phyloP scores from a whole-genome alignment of 2,113 vertebrate genomes.

The Lathamus discolor region DNA sequence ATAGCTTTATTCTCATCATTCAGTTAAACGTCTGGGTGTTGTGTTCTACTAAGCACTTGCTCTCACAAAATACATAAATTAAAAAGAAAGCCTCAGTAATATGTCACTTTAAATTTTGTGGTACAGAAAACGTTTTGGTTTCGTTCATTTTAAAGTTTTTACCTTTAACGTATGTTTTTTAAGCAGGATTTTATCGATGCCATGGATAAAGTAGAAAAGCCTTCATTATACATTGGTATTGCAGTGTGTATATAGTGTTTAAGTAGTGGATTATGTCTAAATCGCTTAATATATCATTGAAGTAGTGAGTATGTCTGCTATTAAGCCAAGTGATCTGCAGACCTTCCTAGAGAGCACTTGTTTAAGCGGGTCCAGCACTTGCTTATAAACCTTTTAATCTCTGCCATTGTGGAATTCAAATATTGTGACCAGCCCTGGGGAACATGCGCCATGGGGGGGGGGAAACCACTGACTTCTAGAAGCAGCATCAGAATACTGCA shows the following conservation, averaged over 20 bases:
- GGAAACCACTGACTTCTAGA: background rate
- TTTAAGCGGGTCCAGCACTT: background rate
- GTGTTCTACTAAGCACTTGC: background rate
- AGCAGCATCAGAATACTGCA: background rate
- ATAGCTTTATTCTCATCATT: background rate
- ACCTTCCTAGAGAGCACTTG: background rate
- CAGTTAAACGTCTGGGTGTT: background rate
- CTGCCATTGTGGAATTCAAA: background rate
- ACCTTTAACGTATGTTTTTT: background rate
- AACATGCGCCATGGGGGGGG: background rate
- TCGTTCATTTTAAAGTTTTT: background rate
- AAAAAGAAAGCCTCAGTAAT: background rate
- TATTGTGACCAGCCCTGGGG: background rate
- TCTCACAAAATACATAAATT: background rate
- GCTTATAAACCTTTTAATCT: background rate
- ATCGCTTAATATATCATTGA: background rate
- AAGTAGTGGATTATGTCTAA: background rate
- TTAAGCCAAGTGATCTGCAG: background rate
- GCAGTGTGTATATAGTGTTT: background rate
- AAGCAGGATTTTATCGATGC: background rate
- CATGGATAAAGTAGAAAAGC: background rate
- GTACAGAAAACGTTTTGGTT: background rate
- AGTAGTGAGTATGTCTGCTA: background rate
- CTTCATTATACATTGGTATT: background rate
- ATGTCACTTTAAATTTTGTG: background rate